Base-by-base conservation (phyloP, 2,113 vertebrate species). In the Corythornis vintsioides region DNA sequence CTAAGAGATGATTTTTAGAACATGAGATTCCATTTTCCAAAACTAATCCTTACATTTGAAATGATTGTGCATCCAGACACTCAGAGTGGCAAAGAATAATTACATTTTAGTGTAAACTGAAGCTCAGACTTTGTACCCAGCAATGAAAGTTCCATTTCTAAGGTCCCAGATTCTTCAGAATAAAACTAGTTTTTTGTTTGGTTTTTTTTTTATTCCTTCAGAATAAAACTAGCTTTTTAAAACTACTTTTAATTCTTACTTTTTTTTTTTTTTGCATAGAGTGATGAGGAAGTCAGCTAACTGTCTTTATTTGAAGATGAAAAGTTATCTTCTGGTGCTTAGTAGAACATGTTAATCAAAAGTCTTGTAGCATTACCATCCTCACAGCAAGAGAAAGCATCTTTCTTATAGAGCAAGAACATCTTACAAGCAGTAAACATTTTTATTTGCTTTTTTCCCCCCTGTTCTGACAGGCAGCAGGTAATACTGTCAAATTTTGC, bases 331-430 rank as follows among this genome's bases (percentile, higher is more conserved):
- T 59, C 17, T 56, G 55, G 21, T 74, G 25, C 16, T 77, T 31
- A 64, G 25, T 73, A 48, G 9, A 92, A 50, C 20, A 42, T 2
- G 11, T 3, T 38, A 38, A 55, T 73, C 14, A 64, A 78, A 74
- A 75, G 3, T 19, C 40, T 20, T 25, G 11, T 20, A 73, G 43
- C 53, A 59, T 57, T 69, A 10, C n/a, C 31, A 42, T 12, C 28
- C 38, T 77, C 22, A n/a, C 26, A 59, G 11, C 3, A 9, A 80
- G 33, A 63, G 26, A 0, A 0, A 77, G 38, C 48, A 56, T 14
- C 50, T 63, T 88, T 79, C 40, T 61, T 20, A 4, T 19, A 47
- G 6, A 69, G 42, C 33, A 90, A 64, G 33, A 88, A 35, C 8
- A 17, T 3, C 11, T 18, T n/a, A 8, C 3, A 33, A 74, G 11